Base-by-base conservation (phyloP, 1,140 invertebrate genomes). In the Leptopilina clavipes region DNA sequence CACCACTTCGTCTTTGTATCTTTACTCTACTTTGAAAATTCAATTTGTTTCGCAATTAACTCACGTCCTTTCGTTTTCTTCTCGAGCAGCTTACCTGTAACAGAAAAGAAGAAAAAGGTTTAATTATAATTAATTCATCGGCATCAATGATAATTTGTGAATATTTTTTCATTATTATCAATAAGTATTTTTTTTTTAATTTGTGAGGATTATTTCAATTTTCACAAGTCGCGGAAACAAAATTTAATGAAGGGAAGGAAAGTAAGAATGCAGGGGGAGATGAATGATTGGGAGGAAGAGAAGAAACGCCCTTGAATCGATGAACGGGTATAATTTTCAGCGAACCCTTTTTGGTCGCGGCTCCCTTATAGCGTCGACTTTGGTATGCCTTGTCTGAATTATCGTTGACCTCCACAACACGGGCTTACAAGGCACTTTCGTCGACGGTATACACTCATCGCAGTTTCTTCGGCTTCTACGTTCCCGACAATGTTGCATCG, bases 331-430 rank as follows among this genome's bases (percentile, higher is more conserved):
- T 85, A 86, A 85, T 86, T 87, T 85, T 85, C 81, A 86, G 79
- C 81, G 81, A 77, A 83, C 79, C 78, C 77, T 80, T 85, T 86
- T 87, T 82, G 75, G 76, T 75, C 73, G 81, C 76, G 79, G 84
- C 85, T 86, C 85, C 77, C 81, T 85, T 83, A 85, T 85, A 83
- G 82, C 37, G 8, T 82, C 79, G 82, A 81, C 75, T 79, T 40
- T 79, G 85, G 81, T 81, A 87, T 87, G 84, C 80, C 79, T 31
- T 82, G 82, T 76, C 84, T 89, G 83, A 89, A 89, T 89, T 88
- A 89, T 89, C 85, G 87, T 87, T 89, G 88, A 88, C 86, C 87
- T 86, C 86, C 85, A 31, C 25, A 86, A 88, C 86, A 86, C 82
- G 85, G 81, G 80, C 86, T 85, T 87, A 89, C 86, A 88, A 86